phyloP scores from a whole-genome alignment of 2,797 vertebrate genomes.

The Cossypha dichroa region DNA sequence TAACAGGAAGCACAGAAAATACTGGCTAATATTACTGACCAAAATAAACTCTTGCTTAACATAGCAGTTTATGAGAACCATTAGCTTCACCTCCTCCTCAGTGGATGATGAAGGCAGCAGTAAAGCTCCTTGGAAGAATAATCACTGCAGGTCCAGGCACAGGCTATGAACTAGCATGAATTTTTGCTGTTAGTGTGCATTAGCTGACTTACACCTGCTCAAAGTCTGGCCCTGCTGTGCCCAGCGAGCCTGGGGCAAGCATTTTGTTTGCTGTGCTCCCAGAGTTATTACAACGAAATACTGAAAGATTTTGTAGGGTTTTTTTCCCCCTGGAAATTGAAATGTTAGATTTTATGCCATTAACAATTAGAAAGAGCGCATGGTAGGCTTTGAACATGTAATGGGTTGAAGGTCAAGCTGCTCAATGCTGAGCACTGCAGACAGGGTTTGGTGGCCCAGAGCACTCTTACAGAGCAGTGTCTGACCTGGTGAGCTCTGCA shows the following conservation, averaged over 20 bases:
- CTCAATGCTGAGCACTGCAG: accelerated
- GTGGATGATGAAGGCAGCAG: neutral
- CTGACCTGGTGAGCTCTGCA: neutral
- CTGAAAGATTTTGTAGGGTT: neutral
- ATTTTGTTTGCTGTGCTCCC: neutral
- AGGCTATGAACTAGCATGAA: neutral
- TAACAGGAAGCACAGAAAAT: neutral
- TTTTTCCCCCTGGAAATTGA: accelerated
- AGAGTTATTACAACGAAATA: neutral
- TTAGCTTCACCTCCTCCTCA: neutral
- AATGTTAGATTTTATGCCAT: neutral
- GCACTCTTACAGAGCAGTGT: neutral
- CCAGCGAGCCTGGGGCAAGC: neutral
- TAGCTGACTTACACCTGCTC: neutral
- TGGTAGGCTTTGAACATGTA: neutral
- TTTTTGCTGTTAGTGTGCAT: neutral
- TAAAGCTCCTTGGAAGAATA: neutral
- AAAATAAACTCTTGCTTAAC: neutral
- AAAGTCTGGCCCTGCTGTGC: neutral
- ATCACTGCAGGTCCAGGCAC: neutral
- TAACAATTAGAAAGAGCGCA: neutral
- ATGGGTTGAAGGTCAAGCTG: neutral
- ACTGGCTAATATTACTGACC: neutral
- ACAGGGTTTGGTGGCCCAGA: neutral
- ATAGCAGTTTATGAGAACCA: neutral